Evolutionary conservation across 2,888 invertebrate species (phyloP).

Genomic region (Drosophila anomalipes): DNA sequence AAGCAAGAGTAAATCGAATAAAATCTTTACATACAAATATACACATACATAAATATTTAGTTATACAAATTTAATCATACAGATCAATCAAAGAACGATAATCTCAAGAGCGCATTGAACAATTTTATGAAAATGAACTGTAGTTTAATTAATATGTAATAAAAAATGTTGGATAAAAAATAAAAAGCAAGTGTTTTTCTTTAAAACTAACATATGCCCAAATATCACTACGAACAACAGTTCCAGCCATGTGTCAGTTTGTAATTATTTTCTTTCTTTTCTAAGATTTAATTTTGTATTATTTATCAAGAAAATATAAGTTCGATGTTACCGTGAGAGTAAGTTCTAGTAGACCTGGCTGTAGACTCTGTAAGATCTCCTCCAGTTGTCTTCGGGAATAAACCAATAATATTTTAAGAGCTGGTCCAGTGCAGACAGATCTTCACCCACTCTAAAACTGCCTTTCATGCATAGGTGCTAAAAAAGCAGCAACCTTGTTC

Average conservation of each 20-base stretch:
- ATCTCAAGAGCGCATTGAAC: slow-evolving; percentile 70
- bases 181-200: slow-evolving; percentile 5
- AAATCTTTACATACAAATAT: slow-evolving; percentile 60
- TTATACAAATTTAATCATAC: slow-evolving; percentile 59
- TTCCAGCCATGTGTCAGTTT: too few relatives aligned
- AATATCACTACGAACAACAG: too few relatives aligned
- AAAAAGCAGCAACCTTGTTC: background rate
- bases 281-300: too few relatives aligned
- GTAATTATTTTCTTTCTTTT: too few relatives aligned
- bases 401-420: too few relatives aligned
- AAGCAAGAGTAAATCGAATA: slow-evolving; percentile 47
- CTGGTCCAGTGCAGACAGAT: too few relatives aligned
- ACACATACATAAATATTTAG: slow-evolving; percentile 60
- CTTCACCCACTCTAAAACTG: too few relatives aligned
- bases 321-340: background rate
- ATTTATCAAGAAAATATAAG: too few relatives aligned
- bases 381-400: background rate
- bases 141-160: slow-evolving; percentile 71
- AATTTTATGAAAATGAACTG: slow-evolving; percentile 71
- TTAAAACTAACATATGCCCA: background rate
- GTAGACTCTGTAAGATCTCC: background rate
- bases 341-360: background rate
- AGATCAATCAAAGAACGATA: slow-evolving; percentile 42
- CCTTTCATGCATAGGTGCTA: background rate
- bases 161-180: slow-evolving; percentile 75